Evolutionary conservation across 1,140 invertebrate species (phyloP), one percentile per base, ranked within the genome.

Genomic region (Zophobas morio): DNA sequence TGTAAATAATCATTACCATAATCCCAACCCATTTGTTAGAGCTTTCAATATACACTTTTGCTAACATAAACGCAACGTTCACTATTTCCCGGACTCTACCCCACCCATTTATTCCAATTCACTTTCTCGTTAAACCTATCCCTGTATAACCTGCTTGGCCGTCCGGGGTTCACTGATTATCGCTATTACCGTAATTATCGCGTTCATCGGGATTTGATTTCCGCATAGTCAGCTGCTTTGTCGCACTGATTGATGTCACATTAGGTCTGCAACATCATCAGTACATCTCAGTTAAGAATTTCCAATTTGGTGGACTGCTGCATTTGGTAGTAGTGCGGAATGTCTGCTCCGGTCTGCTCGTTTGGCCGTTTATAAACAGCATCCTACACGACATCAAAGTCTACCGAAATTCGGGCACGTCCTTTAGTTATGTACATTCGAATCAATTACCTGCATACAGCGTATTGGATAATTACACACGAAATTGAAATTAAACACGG

Each of bases 351-450:
- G 34, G 35, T 40, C 57, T 1, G 42, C 20, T 1, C 57, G 57
- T 63, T 20, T 51, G n/a, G 49, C 20, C n/a, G n/a, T 51, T 4
- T 51, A 20, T 20, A 51, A 51, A 51, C n/a, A 51, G 49, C 20
- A 47, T 20, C 60, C 40, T 35, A 39, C 56, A 60, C 34, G n/a
- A 66, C 60, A 66, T 66, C 60, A 66, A 66, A 66, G 60, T 66
- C 8, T 40, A 39, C 32, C 39, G 34, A 20, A 51, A 57, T 57
- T 35, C 20, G 60, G 6, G 1, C 49, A 51, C 56, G 56, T 60
- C 56, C 56, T 20, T 51, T 42, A 42, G 8, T 37, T 63, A 63
- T n/a, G 33, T 33, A 66, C 37, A 32, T 6, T 36, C 1, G 35
- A 63, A 63, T 37, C 57, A 20, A 63, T 63, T 63, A 63, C 57